Evolutionary conservation across 2,113 vertebrate species (phyloP), one percentile per base, ranked within the genome.

Genomic region (Antechinus flavipes): DNA sequence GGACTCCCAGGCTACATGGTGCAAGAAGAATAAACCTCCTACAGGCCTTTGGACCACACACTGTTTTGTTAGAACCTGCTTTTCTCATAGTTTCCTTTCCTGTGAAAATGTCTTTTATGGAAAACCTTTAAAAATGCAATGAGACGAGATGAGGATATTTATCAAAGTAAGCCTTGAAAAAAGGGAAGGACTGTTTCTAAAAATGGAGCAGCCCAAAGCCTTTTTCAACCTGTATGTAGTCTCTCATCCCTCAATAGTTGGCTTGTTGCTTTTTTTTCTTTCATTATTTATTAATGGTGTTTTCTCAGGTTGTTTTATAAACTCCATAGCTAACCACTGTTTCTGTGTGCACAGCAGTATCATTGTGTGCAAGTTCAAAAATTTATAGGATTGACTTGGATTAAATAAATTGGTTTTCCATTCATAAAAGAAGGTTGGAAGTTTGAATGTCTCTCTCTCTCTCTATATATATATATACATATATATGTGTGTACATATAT

Each of bases 301-400:
- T 92, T 93, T 91, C 92, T 35, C 16, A 91, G 46, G 24, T 24
- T 95, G 35, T 92, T 94, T 49, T 54, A 91, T 94, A 90, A 96
- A 97, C 93, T 95, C 76, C 35, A 93, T 55, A 96, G 47, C 42
- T 91, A 97, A 3, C 53, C 95, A 93, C 94, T 90, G 53, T 27
- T 94, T 94, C 76, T 93, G 23, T 56, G 35, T 54, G 42, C 14
- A 90, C 24, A 97, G 6, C 27, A 93, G 8, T 94, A n/a, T 58
- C 25, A 90, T 23, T 96, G 30, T 91, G 53, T 58, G 23, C 50
- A 92, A 94, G 92, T 49, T 91, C 92, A 94, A 89, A 14, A 93
- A 95, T 89, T 47, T 92, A 91, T 42, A 93, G 47, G 95, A 54
- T 91, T 95, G 23, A 42, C 55, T 55, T 93, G 52, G 93, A 47